Evolutionary conservation across 1,140 invertebrate species (phyloP), one percentile per base, ranked within the genome.

Genomic region (Drosophila jambulina): DNA sequence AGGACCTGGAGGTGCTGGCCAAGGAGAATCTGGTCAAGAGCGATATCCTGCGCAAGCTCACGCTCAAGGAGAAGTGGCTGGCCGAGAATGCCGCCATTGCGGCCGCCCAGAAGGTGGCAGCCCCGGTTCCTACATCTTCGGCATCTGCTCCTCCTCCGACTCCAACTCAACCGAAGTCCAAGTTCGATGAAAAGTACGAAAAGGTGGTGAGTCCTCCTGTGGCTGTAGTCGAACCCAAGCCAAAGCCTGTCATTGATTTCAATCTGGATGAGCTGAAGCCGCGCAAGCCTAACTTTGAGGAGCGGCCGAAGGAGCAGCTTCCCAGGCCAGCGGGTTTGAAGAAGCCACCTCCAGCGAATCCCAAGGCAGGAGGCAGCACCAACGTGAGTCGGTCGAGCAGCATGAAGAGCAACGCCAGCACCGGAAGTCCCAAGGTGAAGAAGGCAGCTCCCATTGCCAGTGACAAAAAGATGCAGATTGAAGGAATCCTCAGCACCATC

Each of bases 21-120:
- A 93, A 92, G 58, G 92, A 93, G 60, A 92, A 92, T 74, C 58
- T 93, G 10, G 91, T 93, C 4, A 93, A 92, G 51, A 92, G 91
- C 63, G 92, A 93, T 40, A 93, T 93, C 13, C 68, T 92, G n/a
- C 84, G 84, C 23, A 93, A 93, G 65, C 57, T 93, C 2, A 91
- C 84, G 5, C 75, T 93, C 12, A 93, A 93, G 59, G 92, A 93
- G 27, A 92, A 93, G 68, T 93, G 92, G 92, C 36, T 93, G 19
- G 86, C 84, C 4, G 92, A 93, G 54, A 92, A 84, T 62, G 84
- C 84, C 3, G 84, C 84, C 9, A 87, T 87, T 58, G 84, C 84
- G 9, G 84, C 84, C 49, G 59, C 57, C 4, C 42, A 27, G 4
- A 74, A 78, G 19, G 32, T 53, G 8, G 3, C 19, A 1, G 12